A percentile compares a stretch with the other conserved stretches of the same genome.
These are phyloP conservation scores for Moxostoma hubbsi DNA, from an alignment of 2,797 vertebrate genomes.

Conservation along the genomic window DNA sequence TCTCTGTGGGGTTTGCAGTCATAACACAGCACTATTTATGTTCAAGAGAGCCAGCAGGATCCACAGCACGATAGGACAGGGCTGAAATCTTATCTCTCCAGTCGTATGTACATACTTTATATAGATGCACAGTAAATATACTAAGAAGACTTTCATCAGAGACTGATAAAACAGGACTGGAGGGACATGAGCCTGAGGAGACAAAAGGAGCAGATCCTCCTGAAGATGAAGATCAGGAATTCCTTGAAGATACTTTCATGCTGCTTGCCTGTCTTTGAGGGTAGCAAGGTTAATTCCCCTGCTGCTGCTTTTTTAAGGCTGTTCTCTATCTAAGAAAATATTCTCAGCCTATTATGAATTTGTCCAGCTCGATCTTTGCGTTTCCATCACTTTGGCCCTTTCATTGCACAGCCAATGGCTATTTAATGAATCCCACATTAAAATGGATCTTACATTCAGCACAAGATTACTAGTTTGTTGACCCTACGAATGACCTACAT, in stretches of 20 bases:
- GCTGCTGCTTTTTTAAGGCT: slow-evolving; percentile 39
- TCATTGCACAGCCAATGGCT: slow-evolving; percentile 18
- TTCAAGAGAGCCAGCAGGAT: slow-evolving; percentile 33
- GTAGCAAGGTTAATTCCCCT: slow-evolving; percentile 55
- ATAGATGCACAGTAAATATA: slow-evolving; percentile 51
- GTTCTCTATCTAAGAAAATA: slow-evolving; percentile 41
- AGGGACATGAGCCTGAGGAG: slow-evolving; percentile 48
- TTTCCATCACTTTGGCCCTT: not conserved
- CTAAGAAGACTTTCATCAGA: slow-evolving; percentile 52
- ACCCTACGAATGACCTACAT: not conserved
- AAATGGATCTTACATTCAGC: not conserved
- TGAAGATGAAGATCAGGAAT: slow-evolving; percentile 49
- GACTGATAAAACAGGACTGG: slow-evolving; percentile 45
- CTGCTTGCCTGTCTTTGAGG: slow-evolving; percentile 39
- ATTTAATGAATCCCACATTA: slow-evolving; percentile 25
- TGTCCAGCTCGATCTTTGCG: not conserved
- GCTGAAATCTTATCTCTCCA: slow-evolving; percentile 28
- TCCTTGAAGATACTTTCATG: slow-evolving; percentile 47
- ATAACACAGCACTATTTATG: slow-evolving; percentile 29
- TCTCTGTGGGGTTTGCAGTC: slow-evolving; percentile 29
- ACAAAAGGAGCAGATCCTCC: slow-evolving; percentile 50
- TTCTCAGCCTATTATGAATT: slow-evolving; percentile 34
- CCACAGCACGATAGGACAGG: slow-evolving; percentile 33
- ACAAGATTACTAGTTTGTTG: not conserved
- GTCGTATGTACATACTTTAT: slow-evolving; percentile 38